Conservation (phyloP, 2,888 invertebrate genomes). For the Buathra laborator region DNA sequence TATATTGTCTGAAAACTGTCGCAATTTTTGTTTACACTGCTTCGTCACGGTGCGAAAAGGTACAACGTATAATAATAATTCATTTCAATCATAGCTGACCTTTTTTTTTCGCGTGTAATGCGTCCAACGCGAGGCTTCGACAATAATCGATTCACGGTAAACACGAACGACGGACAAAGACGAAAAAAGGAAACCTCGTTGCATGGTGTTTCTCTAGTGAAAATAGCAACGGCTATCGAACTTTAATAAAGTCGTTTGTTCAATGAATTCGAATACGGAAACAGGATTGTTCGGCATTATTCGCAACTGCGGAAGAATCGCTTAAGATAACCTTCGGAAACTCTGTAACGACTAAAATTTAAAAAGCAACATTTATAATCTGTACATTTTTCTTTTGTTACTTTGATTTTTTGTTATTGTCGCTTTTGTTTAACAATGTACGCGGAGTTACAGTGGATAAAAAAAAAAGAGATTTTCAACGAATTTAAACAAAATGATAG, state of each 20-base stretch:
- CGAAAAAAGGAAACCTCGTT: constrained; percentile 45
- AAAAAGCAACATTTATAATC: not conserved
- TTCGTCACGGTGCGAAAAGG: constrained; percentile 5
- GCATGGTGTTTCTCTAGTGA: constrained; percentile 63
- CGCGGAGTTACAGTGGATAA: not conserved
- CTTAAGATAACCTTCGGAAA: not conserved
- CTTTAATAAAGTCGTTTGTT: constrained; percentile 5
- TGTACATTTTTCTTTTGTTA: constrained; percentile 63
- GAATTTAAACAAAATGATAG: not conserved
- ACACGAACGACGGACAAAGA: constrained; percentile 59
- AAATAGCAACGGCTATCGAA: constrained; percentile 46
- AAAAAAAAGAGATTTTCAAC: not conserved
- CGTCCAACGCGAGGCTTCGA: not conserved
- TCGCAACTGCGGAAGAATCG: constrained; percentile 9
- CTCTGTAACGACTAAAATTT: not conserved
- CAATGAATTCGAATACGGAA: constrained; percentile 45
- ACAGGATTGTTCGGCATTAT: constrained; percentile 14
- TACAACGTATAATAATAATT: not conserved
- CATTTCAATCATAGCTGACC: not conserved
- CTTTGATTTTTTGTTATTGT: constrained; percentile 49
- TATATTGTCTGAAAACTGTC: constrained; percentile 26
- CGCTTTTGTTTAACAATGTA: constrained; percentile 29
- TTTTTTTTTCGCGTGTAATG: not conserved
- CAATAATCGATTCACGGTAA: constrained; percentile 30
- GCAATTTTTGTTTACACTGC: constrained; percentile 19